Percentiles rank a stretch among this genome's conserved stretches.
phyloP scores from a whole-genome alignment of 2,888 invertebrate genomes.

The Xanthia icteritia region DNA sequence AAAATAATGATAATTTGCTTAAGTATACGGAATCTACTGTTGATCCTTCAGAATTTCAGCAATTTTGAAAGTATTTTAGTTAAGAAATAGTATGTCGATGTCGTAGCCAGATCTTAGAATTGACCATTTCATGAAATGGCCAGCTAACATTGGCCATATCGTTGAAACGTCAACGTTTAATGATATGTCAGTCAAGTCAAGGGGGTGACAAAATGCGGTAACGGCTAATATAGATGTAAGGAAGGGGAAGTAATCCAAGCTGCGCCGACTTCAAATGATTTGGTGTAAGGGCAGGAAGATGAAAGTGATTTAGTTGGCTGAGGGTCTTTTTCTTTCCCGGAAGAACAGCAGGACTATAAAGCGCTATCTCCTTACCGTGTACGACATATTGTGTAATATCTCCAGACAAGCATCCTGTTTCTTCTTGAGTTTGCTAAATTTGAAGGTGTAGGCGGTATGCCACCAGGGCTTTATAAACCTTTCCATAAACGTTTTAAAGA shows the following conservation, averaged over 20 bases:
- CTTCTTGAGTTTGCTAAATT: conserved; percentile 76
- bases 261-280: neutral
- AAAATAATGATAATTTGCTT: too few species aligned
- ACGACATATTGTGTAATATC: conserved; percentile 80
- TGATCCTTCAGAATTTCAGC: too few species aligned
- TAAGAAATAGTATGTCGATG: too few species aligned
- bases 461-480: conserved; percentile 80
- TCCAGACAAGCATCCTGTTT: conserved; percentile 77
- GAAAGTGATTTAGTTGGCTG: neutral
- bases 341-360: neutral
- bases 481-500: conserved; percentile 76
- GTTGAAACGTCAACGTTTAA: too few species aligned
- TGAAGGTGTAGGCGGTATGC: conserved; percentile 74
- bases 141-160: too few species aligned
- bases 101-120: too few species aligned
- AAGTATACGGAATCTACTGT: too few species aligned
- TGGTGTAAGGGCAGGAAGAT: neutral
- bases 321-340: neutral
- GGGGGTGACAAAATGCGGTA: neutral
- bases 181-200: too few species aligned
- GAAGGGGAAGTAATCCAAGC: too few species aligned
- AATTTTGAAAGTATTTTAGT: too few species aligned
- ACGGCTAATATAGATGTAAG: neutral
- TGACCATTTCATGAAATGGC: too few species aligned
- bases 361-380: conserved; percentile 70